A percentile compares a stretch with the other conserved stretches of the same genome.
These are phyloP conservation scores for Coenonympha arcania DNA, from an alignment of 2,888 invertebrate species.

Conservation along the genomic window DNA sequence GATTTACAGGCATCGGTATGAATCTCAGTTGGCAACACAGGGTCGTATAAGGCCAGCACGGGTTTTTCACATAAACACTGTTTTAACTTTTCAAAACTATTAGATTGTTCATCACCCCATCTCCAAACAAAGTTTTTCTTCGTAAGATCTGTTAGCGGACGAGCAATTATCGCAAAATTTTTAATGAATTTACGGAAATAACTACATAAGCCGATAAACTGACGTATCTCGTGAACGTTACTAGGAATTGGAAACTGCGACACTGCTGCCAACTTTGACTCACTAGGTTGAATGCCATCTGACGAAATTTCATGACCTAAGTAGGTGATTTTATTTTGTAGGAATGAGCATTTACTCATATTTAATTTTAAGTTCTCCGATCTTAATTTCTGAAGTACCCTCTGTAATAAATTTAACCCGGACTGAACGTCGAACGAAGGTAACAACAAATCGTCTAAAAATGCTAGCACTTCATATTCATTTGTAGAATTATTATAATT, in stretches of 20 bases:
- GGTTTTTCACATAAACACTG: constrained; percentile 30
- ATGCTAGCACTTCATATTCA: neutral
- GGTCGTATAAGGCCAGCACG: constrained; percentile 31
- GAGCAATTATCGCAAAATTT: constrained; percentile 31
- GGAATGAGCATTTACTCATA: constrained; percentile 22
- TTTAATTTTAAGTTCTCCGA: neutral
- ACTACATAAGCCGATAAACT: constrained; percentile 32
- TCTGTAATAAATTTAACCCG: neutral
- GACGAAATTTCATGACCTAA: constrained; percentile 30
- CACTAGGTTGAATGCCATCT: constrained; percentile 26
- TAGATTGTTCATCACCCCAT: constrained; percentile 21
- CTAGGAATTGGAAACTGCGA: constrained; percentile 27
- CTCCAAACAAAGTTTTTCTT: constrained; percentile 29
- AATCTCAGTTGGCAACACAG: constrained; percentile 12
- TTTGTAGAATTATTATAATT: no score
- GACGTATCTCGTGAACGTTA: constrained; percentile 31
- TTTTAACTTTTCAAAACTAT: constrained; percentile 25
- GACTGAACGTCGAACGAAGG: neutral
- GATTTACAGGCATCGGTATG: constrained; percentile 20
- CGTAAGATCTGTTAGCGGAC: constrained; percentile 28
- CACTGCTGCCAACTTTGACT: constrained; percentile 26
- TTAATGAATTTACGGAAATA: constrained; percentile 36
- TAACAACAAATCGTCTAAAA: neutral
- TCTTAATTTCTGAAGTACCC: neutral
- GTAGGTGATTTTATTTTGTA: constrained; percentile 27